A percentile compares a stretch with the other conserved stretches of the same genome.
These are phyloP conservation scores for Novumbra hubbsi DNA, from an alignment of 2,797 vertebrate genomes.

Conservation along the genomic window DNA sequence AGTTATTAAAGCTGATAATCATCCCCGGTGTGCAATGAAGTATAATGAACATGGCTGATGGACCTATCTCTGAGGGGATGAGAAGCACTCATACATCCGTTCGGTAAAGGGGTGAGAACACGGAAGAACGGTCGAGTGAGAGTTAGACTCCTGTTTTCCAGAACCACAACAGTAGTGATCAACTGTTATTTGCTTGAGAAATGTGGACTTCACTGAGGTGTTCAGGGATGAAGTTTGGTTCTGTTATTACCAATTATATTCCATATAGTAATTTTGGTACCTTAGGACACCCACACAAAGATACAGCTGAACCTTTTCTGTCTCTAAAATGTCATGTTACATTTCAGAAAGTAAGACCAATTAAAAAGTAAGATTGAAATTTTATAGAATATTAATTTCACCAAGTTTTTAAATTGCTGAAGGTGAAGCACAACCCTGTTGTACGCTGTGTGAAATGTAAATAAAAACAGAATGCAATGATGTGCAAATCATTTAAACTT, in stretches of 20 bases:
- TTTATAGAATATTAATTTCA: too few relatives aligned
- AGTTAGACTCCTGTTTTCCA: constrained; percentile 9
- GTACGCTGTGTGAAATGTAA: too few relatives aligned
- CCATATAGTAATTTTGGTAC: constrained; percentile 12
- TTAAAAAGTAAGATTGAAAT: neutral
- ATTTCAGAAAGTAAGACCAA: constrained; percentile 2
- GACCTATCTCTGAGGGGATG: constrained; percentile 33
- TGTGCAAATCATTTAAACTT: too few relatives aligned
- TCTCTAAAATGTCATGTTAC: constrained; percentile 9
- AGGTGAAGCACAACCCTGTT: neutral
- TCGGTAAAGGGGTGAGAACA: constrained; percentile 11
- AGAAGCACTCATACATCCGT: constrained; percentile 25
- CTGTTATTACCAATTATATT: constrained; percentile 7
- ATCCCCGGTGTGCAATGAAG: constrained; percentile 43
- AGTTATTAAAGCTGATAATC: constrained; percentile 59
- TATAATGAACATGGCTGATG: constrained; percentile 52
- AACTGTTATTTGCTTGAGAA: constrained; percentile 14
- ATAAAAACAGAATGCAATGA: too few relatives aligned
- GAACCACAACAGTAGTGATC: constrained; percentile 18
- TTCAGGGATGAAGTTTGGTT: constrained; percentile 10
- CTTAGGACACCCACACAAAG: constrained; percentile 15
- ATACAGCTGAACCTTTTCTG: constrained; percentile 10
- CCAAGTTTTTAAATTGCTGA: neutral
- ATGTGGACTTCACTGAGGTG: constrained; percentile 7
- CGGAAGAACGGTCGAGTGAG: constrained; percentile 8